A percentile compares a stretch with the other conserved stretches of the same genome.
These are phyloP conservation scores for Mastomys natalensis DNA, from an alignment of 2,113 vertebrate species.

Conservation along the genomic window DNA sequence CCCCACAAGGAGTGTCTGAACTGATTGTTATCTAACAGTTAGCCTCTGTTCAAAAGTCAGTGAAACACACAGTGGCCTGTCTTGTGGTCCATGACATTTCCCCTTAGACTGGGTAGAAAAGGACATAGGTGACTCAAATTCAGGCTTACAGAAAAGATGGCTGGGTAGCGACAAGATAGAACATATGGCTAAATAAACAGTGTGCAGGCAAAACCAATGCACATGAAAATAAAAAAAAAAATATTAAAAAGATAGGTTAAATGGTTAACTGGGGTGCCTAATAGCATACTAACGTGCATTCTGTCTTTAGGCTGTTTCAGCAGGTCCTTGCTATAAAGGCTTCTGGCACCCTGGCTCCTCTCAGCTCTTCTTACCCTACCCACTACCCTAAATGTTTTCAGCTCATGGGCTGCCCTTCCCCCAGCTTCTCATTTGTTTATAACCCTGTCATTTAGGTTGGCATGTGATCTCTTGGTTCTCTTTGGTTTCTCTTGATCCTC, in stretches of 20 bases:
- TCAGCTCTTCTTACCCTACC: too few relatives aligned
- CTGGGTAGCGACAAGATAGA: background rate
- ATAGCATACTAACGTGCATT: background rate
- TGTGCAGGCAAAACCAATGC: background rate
- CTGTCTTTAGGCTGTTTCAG: background rate
- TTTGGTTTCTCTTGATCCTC: background rate
- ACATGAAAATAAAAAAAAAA: background rate
- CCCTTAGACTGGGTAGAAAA: background rate
- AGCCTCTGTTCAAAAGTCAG: constrained; percentile 26
- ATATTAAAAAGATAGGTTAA: background rate
- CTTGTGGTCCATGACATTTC: background rate
- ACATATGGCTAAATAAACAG: accelerated
- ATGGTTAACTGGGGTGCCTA: background rate
- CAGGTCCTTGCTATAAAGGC: background rate
- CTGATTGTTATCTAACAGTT: constrained; percentile 53
- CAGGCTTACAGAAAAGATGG: background rate
- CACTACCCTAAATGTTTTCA: background rate
- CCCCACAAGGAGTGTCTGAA: background rate
- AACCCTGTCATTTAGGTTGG: background rate
- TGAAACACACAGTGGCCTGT: constrained; percentile 57
- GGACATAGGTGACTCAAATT: background rate
- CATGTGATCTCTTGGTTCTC: background rate
- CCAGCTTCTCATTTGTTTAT: background rate
- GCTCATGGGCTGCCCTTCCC: background rate
- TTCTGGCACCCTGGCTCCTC: too few relatives aligned